Conservation (phyloP, 2,797 vertebrate species). For the Phrynocephalus vlangalii region DNA sequence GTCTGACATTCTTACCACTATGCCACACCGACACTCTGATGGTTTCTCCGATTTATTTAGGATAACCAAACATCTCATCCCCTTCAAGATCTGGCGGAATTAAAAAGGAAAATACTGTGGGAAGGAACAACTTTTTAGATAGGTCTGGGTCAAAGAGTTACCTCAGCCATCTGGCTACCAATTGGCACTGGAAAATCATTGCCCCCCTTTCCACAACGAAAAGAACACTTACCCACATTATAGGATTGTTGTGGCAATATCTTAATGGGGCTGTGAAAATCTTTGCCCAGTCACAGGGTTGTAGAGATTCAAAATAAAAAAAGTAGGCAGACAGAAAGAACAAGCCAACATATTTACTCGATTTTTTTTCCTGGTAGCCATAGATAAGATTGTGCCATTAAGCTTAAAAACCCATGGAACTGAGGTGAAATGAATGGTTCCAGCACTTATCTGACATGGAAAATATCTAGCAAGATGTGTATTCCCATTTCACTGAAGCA, state of each 20-base stretch:
- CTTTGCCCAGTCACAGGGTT: background rate
- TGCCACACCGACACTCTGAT: background rate
- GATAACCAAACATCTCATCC: background rate
- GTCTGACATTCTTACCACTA: background rate
- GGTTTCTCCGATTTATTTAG: background rate
- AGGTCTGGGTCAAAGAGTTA: too few relatives aligned
- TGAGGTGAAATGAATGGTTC: background rate
- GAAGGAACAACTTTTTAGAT: too few relatives aligned
- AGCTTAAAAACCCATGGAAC: background rate
- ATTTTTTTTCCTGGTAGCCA: background rate
- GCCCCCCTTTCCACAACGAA: background rate
- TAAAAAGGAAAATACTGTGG: background rate
- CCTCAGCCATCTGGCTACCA: too few relatives aligned
- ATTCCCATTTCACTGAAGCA: conserved; percentile 16
- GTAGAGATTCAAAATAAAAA: background rate
- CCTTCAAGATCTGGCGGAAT: background rate
- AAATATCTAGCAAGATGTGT: conserved; percentile 20
- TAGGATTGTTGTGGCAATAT: background rate
- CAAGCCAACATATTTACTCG: background rate
- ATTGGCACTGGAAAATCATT: too few relatives aligned
- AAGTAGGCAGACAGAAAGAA: background rate
- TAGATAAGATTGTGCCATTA: background rate
- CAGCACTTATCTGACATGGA: background rate
- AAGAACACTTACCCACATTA: background rate
- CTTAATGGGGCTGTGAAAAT: background rate